Base-by-base conservation (phyloP, 2,888 invertebrate species). In the Sarcophaga caerulescens region DNA sequence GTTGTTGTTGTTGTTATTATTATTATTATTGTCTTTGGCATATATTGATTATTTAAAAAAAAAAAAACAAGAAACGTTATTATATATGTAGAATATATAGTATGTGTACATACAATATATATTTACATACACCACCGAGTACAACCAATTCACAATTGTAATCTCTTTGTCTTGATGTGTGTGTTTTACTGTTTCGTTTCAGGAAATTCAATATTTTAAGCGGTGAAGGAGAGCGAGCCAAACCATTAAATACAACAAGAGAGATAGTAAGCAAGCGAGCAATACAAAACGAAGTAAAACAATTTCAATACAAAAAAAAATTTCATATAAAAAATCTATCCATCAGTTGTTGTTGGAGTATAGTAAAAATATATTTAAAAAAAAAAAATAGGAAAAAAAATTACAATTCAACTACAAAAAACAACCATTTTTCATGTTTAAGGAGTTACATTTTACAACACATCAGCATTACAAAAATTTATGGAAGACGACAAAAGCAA, bases 201-300 rank as follows among this genome's bases (percentile, higher is more conserved):
- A 86, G 86, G 86, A 86, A 86, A 86, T 86, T 84, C 81, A 86
- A 84, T 86, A 84, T 85, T 81, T 52, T 74, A 78, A 62, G 63
- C 73, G 25, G 63, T 75, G 11, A 68, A 73, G 57, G 66, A 74
- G 14, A 21, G 19, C 19, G 57, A 81, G 59, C 62, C 25, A 63
- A 81, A 71, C 63, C 47, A 8, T 74, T 44, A 65, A 71, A 65
- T n/a, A 68, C 17, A n/a, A 23, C 8, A 21, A 23, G 6, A 14
- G 44, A 62, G 47, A 63, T 57, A 57, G n/a, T 21, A 19, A 8
- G 19, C 17, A 1, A 45, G 17, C 52, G 47, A 78, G 47, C 25
- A 60, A 73, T 73, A 44, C 65, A 79, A 57, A 65, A 66, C 45
- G 35, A 74, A 60, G 60, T 21, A 60, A 45, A 65, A 70, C 47